A percentile compares a stretch with the other conserved stretches of the same genome.
Conservation (phyloP, 2,113 vertebrate species). For the Lycaon pictus region DNA sequence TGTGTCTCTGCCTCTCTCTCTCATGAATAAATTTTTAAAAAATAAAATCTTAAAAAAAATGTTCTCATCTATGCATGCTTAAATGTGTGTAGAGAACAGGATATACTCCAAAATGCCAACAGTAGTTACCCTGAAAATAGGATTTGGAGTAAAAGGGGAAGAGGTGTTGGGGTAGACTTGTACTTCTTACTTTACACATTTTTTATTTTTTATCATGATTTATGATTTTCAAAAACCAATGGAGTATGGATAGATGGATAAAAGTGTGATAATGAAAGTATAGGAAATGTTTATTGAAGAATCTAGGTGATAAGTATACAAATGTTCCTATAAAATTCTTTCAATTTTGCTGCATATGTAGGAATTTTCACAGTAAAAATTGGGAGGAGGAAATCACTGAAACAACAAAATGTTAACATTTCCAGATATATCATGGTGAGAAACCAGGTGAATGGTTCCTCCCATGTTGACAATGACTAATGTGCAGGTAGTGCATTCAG, state of each 20-base stretch:
- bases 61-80: not conserved
- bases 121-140: not conserved
- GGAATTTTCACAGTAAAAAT: slow-evolving; percentile 3
- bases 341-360: not conserved
- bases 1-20: no score
- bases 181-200: slow-evolving; percentile 15
- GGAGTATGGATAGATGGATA: not conserved
- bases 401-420: not conserved
- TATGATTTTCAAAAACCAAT: not conserved
- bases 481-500: fast-evolving
- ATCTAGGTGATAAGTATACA: not conserved
- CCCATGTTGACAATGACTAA: not conserved
- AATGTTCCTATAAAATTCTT: not conserved
- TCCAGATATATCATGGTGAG: not conserved
- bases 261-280: not conserved
- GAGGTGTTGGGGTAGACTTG: not conserved
- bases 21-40: no score
- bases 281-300: not conserved
- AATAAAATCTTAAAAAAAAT: no score
- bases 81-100: not conserved
- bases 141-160: not conserved
- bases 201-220: not conserved
- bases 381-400: not conserved
- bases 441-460: not conserved
- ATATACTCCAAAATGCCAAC: not conserved